phyloP scores from a whole-genome alignment of 2,113 vertebrate genomes.

The Percina caprodes region DNA sequence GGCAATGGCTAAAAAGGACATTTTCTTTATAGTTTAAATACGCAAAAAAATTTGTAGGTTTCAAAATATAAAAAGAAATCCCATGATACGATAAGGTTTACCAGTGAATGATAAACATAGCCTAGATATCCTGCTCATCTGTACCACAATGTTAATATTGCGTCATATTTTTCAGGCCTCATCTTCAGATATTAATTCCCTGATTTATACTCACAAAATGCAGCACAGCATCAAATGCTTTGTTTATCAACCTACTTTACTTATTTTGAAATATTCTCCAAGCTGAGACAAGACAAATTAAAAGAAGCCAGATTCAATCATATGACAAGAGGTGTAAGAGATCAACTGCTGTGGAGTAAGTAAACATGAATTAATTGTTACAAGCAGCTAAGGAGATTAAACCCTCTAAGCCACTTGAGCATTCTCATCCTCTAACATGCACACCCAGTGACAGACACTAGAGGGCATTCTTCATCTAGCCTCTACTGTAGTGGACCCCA shows the following conservation, averaged over 20 bases:
- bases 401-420: conserved; percentile 7
- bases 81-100: background rate
- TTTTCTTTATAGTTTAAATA: no score
- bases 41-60: background rate
- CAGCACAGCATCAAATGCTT: no score
- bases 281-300: background rate
- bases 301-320: background rate
- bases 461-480: conserved; percentile 31
- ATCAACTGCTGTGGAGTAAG: conserved; percentile 22
- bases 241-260: background rate
- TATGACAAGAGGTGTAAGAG: background rate
- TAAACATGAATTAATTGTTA: conserved; percentile 13
- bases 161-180: background rate
- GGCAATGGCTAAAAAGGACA: no score
- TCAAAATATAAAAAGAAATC: background rate
- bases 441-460: background rate
- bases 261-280: background rate
- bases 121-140: background rate
- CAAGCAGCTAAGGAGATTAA: conserved; percentile 35
- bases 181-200: background rate
- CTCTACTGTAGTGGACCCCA: background rate
- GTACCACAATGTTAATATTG: background rate
- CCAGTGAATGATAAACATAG: background rate
- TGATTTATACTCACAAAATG: background rate
- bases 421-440: background rate